Evolutionary conservation across 1,140 invertebrate species (phyloP), one percentile per base, ranked within the genome.

Genomic region (Zaprionus nigranus): DNA sequence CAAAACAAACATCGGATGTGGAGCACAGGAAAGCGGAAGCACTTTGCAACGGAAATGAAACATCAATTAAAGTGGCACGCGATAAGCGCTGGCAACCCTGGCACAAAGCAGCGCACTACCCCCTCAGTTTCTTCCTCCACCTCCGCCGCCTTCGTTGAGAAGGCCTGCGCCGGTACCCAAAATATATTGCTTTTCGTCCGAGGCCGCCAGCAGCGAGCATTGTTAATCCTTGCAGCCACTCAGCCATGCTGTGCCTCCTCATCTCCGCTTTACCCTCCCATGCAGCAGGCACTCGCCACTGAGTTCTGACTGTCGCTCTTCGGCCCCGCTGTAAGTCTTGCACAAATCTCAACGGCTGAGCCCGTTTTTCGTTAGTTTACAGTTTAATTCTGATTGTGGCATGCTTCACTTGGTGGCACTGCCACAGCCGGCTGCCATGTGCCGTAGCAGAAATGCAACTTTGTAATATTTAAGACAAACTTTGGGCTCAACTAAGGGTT

Each of bases 21-120:
- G 60, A 75, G 67, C 65, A 56, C 75, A 82, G 85, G 87, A 80
- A 90, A 78, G 60, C 90, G 88, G 88, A 91, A 91, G 80, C 83
- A 91, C 88, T 91, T 91, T 90, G 88, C 79, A 74, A 79, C 90
- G 88, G 88, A 91, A 91, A 91, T 91, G 90, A 91, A 91, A 90
- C 88, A 91, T 91, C 90, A 91, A 91, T 91, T 91, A 91, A 91
- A 91, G 74, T 91, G 66, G 81, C 82, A 85, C 80, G 65, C 62
- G 51, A 66, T 54, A 58, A 51, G 34, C 53, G 40, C 43, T 54
- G 68, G 58, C 72, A 60, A 56, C 51, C 30, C 57, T 61, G 78
- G 43, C 36, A 51, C 36, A 57, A 36, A 15, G 6, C 20, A 4
- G 13, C 30, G 24, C 13, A 13, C 3, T 40, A 2, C 38, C 7